Evolutionary conservation across 2,888 invertebrate genomes (phyloP), one percentile per base, ranked within the genome.

Genomic region (Lepetodrilus schrolli): DNA sequence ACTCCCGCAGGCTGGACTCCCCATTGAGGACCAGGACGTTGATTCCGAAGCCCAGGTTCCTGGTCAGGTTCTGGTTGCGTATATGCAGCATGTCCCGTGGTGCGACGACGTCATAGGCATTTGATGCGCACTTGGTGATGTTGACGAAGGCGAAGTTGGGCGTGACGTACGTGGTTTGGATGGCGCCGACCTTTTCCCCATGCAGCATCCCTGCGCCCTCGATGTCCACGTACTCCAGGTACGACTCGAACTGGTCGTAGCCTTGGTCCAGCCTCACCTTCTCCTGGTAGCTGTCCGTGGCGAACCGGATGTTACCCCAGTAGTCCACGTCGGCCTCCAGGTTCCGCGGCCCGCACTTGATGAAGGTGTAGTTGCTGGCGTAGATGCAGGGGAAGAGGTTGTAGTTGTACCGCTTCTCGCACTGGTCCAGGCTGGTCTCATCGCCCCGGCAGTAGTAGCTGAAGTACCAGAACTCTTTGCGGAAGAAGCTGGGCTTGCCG

Each of bases 241-340:
- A 91, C n/a, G 97, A 97, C 84, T 95, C 94, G 26, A 94, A 93
- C 78, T 68, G 37, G 7, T 74, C 79, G 47, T 79, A 78, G 37
- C 82, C 79, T 7, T 84, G 82, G 21, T 79, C 51, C 4, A 79
- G 51, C 36, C 75, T 76, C 37, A 74, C 95, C 68, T 83, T 74
- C 89, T 96, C 95, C 89, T 98, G 97, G 89, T 96, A 97, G 89
- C 96, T 95, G 2, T 95, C 93, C 88, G 95, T 94, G 0, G 97
- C 94, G 89, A 98, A 97, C 76, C 98, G 93, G 78, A 99, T 94
- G 38, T 99, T 99, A 49, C 99, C 99, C 99, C 99, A 99, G 75
- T 90, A 90, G 30, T 87, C 83, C 58, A 82, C 74, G 0, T 79
- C 77, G 0, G 50, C 38, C 0, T 84, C 85, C 23, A 90, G 79